Conservation (phyloP, 2,888 invertebrate species). For the Crepidodera aurea region DNA sequence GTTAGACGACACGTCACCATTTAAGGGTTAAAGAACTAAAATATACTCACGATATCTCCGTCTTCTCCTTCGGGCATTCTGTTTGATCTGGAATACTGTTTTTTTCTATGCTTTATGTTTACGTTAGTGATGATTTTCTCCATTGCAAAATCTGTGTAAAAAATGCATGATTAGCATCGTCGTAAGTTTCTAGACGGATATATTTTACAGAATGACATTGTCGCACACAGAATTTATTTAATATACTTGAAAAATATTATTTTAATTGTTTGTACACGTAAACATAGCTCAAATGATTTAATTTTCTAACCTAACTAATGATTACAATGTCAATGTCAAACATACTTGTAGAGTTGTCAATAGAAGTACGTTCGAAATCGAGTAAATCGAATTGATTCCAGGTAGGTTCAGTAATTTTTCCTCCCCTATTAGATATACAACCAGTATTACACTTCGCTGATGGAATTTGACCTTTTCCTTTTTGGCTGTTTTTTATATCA, state of each 20-base stretch:
- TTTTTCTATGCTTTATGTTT: slow-evolving; percentile 37
- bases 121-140: slow-evolving; percentile 28
- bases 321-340: slow-evolving; percentile 14
- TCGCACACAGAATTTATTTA: slow-evolving; percentile 15
- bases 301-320: slow-evolving; percentile 3
- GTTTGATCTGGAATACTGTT: slow-evolving; percentile 18
- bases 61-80: slow-evolving; percentile 42
- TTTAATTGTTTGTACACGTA: slow-evolving; percentile 35
- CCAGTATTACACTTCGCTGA: neutral
- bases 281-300: slow-evolving; percentile 16
- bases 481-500: too few species aligned
- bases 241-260: slow-evolving; percentile 14
- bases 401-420: too few species aligned
- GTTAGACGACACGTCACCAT: too few species aligned
- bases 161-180: slow-evolving; percentile 35
- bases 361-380: neutral
- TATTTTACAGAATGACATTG: slow-evolving; percentile 20
- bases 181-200: slow-evolving; percentile 9
- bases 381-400: neutral
- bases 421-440: too few species aligned
- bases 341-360: too few species aligned
- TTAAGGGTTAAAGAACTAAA: too few species aligned
- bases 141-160: slow-evolving; percentile 38
- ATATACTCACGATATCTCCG: slow-evolving; percentile 38
- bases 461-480: too few species aligned